phyloP scores from a whole-genome alignment of 2,113 vertebrate genomes.

The Bubo blakistoni region DNA sequence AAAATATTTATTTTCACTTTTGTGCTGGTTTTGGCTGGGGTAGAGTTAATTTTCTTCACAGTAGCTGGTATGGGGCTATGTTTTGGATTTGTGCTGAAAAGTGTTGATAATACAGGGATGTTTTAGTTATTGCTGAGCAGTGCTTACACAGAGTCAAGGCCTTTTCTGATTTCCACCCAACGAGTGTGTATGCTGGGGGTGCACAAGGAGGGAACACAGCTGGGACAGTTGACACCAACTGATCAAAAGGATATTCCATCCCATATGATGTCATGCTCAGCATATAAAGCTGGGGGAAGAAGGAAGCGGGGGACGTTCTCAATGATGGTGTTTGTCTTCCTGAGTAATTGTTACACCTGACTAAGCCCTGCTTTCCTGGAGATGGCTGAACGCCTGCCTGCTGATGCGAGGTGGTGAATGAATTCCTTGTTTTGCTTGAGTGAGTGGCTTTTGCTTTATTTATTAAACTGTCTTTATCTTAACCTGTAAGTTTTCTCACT shows the following conservation, averaged over 20 bases:
- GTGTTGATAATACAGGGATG: fast-evolving
- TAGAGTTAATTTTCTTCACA: not conserved
- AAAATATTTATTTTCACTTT: not conserved
- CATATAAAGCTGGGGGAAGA: not conserved
- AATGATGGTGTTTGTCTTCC: not conserved
- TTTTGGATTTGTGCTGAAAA: not conserved
- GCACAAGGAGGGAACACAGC: not conserved
- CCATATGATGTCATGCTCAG: not conserved
- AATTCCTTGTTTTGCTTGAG: not conserved
- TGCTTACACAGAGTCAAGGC: not conserved
- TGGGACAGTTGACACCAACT: fast-evolving
- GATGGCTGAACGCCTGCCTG: fast-evolving
- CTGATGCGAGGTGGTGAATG: not conserved
- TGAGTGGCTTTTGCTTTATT: not conserved
- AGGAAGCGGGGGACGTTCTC: not conserved
- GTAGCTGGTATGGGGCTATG: not conserved
- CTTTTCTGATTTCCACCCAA: not conserved
- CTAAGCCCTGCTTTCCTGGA: not conserved
- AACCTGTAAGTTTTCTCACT: not conserved
- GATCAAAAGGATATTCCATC: not conserved
- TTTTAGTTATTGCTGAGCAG: not conserved
- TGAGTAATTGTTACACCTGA: fast-evolving
- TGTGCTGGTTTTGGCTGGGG: not conserved
- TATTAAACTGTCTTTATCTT: not conserved
- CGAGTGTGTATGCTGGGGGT: not conserved